These are phyloP conservation scores for Trogon surrucura DNA, from an alignment of 2,113 vertebrate genomes.

Conservation along the genomic window DNA sequence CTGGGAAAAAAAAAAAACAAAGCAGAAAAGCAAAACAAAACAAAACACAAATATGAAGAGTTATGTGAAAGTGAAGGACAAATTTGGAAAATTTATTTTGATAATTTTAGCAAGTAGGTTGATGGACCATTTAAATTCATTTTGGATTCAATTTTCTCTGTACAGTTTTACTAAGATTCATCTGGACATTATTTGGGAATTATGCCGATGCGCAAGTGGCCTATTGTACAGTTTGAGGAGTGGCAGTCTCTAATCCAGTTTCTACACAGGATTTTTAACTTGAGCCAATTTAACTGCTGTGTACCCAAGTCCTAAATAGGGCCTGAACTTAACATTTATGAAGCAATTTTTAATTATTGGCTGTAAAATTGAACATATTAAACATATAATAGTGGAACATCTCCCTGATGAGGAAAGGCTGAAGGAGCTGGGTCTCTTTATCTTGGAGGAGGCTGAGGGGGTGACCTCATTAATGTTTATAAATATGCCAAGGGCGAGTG, in stretches of 20 bases:
- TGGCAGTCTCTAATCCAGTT: neutral
- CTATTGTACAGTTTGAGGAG: neutral
- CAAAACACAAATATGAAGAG: neutral
- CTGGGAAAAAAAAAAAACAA: too few relatives aligned
- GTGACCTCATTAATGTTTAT: too few relatives aligned
- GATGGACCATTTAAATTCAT: neutral
- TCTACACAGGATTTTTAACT: neutral
- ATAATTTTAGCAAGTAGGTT: neutral
- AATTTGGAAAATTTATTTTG: accelerated
- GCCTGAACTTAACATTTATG: neutral
- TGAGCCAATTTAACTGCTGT: neutral
- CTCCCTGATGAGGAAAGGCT: too few relatives aligned
- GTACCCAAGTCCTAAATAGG: neutral
- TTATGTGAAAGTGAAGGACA: neutral
- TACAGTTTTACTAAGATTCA: neutral
- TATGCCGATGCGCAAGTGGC: neutral
- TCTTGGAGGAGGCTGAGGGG: too few relatives aligned
- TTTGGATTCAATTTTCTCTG: neutral
- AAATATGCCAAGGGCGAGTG: too few relatives aligned
- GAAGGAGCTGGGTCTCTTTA: too few relatives aligned
- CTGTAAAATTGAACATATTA: accelerated
- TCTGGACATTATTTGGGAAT: neutral
- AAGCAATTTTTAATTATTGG: neutral
- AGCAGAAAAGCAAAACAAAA: too few relatives aligned
- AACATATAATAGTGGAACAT: neutral